These are phyloP conservation scores for Prunella strophiata DNA, from an alignment of 2,797 vertebrate species.

Conservation along the genomic window DNA sequence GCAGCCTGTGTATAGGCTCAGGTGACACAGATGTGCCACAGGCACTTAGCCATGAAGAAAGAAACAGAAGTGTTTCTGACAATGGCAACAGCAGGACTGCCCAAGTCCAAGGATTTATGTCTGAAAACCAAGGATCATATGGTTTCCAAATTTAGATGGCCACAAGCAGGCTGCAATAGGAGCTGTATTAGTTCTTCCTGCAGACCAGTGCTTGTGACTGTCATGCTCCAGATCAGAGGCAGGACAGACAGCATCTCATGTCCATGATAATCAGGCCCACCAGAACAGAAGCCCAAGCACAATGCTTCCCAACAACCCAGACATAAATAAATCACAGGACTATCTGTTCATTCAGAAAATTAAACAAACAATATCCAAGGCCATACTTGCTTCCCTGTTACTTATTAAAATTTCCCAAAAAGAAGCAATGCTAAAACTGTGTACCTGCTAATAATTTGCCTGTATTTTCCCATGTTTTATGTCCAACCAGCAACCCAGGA, in stretches of 20 bases:
- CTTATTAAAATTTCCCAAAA: background rate
- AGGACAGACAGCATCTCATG: background rate
- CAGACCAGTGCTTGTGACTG: background rate
- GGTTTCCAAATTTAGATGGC: background rate
- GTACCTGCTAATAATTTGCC: background rate
- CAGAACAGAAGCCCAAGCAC: background rate
- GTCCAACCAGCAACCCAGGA: background rate
- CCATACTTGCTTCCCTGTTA: background rate
- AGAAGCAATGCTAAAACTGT: background rate
- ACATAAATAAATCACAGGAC: background rate
- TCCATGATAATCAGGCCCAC: background rate
- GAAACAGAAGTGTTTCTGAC: background rate
- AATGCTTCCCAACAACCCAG: background rate
- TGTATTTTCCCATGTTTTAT: background rate
- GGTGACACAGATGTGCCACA: accelerated
- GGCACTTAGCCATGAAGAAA: background rate
- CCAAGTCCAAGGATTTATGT: background rate
- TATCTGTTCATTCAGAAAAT: background rate
- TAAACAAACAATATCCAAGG: background rate
- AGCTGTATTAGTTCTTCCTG: background rate
- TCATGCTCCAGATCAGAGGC: background rate
- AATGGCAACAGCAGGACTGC: background rate
- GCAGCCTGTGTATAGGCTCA: background rate
- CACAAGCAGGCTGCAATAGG: accelerated
- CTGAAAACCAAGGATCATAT: background rate